phyloP scores from a whole-genome alignment of 2,113 vertebrate genomes.

The Salvelinus namaycush region DNA sequence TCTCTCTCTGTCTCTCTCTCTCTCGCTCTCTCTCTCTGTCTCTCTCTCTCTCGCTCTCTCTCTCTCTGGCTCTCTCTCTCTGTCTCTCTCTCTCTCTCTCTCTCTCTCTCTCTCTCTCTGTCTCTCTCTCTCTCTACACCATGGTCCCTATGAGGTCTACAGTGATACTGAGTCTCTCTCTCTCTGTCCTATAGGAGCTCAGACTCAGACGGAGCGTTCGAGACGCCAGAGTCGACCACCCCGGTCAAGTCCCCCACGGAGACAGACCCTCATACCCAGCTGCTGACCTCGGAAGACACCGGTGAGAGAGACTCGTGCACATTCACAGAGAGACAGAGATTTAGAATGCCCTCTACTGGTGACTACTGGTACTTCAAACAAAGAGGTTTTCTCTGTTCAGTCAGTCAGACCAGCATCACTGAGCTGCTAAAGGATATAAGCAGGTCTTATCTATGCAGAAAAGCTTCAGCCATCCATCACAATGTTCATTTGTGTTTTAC shows the following conservation, averaged over 20 bases:
- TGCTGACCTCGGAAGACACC: slow-evolving; percentile 74
- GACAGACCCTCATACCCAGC: slow-evolving; percentile 66
- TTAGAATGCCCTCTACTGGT: slow-evolving; percentile 55
- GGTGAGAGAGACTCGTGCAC: slow-evolving; percentile 67
- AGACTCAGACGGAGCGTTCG: slow-evolving; percentile 97
- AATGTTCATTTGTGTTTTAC: background rate
- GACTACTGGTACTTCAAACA: slow-evolving; percentile 4
- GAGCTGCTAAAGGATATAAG: background rate
- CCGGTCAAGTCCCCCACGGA: slow-evolving; percentile 87
- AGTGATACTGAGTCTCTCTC: background rate
- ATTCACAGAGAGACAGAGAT: background rate
- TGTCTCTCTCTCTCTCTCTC: too few relatives aligned
- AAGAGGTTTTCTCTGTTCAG: background rate
- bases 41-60: too few relatives aligned
- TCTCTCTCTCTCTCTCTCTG: slow-evolving; percentile 38
- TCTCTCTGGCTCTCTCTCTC: too few relatives aligned
- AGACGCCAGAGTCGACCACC: slow-evolving; percentile 96
- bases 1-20: too few relatives aligned
- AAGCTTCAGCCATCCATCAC: background rate
- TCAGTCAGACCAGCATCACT: background rate
- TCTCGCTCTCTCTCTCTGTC: too few relatives aligned
- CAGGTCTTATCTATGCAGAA: background rate
- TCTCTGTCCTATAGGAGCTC: slow-evolving; percentile 84
- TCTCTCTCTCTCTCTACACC: slow-evolving; percentile 19
- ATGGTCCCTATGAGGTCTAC: too few relatives aligned